phyloP scores from a whole-genome alignment of 2,113 vertebrate species.

The Tautogolabrus adspersus region DNA sequence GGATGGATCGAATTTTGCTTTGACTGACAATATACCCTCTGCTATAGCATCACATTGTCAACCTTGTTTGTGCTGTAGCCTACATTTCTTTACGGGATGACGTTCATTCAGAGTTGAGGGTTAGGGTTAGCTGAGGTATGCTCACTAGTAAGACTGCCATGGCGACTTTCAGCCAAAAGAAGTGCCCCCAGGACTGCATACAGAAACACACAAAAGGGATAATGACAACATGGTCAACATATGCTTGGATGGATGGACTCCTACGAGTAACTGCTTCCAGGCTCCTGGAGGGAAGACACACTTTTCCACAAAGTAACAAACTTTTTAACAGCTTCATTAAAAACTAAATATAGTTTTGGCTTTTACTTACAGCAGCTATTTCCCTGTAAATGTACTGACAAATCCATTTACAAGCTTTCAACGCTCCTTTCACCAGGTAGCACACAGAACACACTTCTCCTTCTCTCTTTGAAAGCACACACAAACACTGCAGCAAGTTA shows the following conservation, averaged over 20 bases:
- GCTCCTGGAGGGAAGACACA: conserved; percentile 31
- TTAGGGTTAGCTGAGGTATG: too few relatives aligned
- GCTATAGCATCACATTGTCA: too few relatives aligned
- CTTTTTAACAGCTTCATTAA: conserved; percentile 24
- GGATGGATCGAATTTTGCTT: too few relatives aligned
- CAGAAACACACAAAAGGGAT: neutral
- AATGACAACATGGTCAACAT: conserved; percentile 23
- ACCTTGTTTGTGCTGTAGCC: too few relatives aligned
- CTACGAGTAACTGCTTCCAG: conserved; percentile 12
- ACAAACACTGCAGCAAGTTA: conserved; percentile 22
- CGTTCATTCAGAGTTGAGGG: too few relatives aligned
- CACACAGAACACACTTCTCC: neutral
- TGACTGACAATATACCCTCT: too few relatives aligned
- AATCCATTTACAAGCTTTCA: conserved; percentile 45
- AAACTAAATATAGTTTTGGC: conserved; percentile 43
- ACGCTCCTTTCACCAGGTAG: neutral
- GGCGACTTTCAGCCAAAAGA: too few relatives aligned
- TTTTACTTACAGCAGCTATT: conserved; percentile 27
- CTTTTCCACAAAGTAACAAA: conserved; percentile 31
- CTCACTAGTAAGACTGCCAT: too few relatives aligned
- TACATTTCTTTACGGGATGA: too few relatives aligned
- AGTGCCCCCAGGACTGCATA: too few relatives aligned
- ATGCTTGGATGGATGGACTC: conserved; percentile 15
- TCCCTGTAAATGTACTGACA: conserved; percentile 28
- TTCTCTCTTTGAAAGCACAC: conserved; percentile 9